These are phyloP conservation scores for Rhopilema esculentum DNA, from an alignment of 30 jellyfish, hydroid and myxozoan species.

Conservation along the genomic window DNA sequence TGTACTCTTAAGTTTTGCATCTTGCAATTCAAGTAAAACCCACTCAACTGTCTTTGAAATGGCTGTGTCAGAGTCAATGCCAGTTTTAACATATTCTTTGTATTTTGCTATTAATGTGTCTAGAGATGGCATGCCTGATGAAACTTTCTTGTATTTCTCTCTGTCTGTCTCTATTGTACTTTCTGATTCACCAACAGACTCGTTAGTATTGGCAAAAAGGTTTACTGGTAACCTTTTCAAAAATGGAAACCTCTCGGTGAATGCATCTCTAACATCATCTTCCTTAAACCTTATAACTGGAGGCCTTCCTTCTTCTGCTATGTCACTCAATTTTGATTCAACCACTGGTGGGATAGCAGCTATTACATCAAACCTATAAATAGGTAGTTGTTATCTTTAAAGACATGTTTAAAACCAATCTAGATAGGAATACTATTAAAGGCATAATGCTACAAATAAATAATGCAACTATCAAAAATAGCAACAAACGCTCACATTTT, in stretches of 20 bases:
- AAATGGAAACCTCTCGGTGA: constrained; percentile 33
- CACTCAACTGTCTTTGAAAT: constrained; percentile 27
- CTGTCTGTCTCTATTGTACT: background rate
- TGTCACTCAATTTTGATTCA: constrained; percentile 35
- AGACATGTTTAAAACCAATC: too few species aligned
- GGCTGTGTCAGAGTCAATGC: constrained; percentile 42
- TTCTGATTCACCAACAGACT: background rate
- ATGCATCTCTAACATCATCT: constrained; percentile 48
- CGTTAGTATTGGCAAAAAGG: background rate
- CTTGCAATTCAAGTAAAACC: constrained; percentile 38
- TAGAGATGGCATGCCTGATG: constrained; percentile 38
- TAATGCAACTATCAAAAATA: too few species aligned
- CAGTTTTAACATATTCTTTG: constrained; percentile 3
- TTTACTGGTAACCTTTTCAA: constrained; percentile 35
- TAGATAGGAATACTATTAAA: too few species aligned
- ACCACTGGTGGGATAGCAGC: constrained; percentile 58
- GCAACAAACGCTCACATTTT: too few species aligned
- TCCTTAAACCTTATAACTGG: constrained; percentile 45
- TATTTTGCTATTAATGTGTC: constrained; percentile 29
- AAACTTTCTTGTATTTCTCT: background rate
- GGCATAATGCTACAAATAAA: too few species aligned
- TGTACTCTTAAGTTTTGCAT: constrained; percentile 35
- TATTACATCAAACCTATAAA: constrained; percentile 59
- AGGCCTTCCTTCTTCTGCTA: constrained; percentile 59
- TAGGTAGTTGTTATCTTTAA: too few species aligned